These are phyloP conservation scores for Diphyllodes magnificus DNA, from an alignment of 2,113 vertebrate species.

Conservation along the genomic window DNA sequence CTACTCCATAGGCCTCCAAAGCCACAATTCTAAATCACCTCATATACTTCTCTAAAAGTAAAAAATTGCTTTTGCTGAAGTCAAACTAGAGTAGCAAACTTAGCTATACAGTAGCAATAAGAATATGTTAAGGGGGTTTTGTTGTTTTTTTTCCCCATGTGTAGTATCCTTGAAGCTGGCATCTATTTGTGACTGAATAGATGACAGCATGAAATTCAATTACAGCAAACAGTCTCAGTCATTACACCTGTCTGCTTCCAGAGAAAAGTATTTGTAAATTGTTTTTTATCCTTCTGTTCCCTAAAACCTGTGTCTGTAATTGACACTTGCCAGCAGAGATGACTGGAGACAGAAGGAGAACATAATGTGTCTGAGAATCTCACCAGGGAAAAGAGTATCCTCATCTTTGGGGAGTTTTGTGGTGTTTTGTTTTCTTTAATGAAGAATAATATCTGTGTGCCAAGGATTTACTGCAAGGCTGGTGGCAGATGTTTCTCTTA, in stretches of 20 bases:
- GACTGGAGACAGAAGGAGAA: conserved; percentile 69
- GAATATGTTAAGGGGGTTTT: neutral
- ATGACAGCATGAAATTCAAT: conserved; percentile 82
- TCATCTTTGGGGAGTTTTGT: conserved; percentile 48
- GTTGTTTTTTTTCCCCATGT: neutral
- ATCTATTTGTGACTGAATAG: conserved; percentile 74
- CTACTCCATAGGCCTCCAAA: neutral
- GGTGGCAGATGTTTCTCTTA: conserved; percentile 50
- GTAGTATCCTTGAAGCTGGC: conserved; percentile 70
- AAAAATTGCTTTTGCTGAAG: neutral
- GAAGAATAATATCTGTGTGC: conserved; percentile 55
- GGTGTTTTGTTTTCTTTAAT: conserved; percentile 58
- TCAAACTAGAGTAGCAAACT: neutral
- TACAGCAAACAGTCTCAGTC: conserved; percentile 73
- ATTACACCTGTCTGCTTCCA: conserved; percentile 76
- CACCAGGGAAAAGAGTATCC: conserved; percentile 55
- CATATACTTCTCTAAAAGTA: neutral
- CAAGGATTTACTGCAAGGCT: conserved; percentile 52
- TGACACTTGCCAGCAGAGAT: conserved; percentile 78
- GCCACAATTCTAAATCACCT: neutral
- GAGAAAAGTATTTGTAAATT: conserved; percentile 80
- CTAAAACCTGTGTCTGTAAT: conserved; percentile 75
- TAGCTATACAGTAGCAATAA: conserved; percentile 13
- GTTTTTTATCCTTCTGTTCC: conserved; percentile 71
- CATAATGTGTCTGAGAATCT: conserved; percentile 70